Percentiles rank a stretch among this genome's conserved stretches.
phyloP scores from a whole-genome alignment of 2,888 invertebrate genomes.

The Andrena bicolor region DNA sequence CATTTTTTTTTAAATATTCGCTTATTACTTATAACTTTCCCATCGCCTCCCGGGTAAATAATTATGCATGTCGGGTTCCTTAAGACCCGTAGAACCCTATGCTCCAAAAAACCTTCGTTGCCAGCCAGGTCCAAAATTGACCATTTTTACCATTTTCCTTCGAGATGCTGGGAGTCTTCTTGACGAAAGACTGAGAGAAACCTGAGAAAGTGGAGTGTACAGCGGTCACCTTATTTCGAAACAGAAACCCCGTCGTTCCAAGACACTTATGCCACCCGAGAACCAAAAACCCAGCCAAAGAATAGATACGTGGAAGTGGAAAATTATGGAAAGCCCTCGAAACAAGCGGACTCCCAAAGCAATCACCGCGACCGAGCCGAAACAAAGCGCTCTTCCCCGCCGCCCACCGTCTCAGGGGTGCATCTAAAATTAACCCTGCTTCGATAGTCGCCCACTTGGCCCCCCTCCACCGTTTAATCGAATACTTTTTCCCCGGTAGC shows the following conservation, averaged over 20 bases:
- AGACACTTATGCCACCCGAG: neutral
- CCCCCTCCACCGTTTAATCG: neutral
- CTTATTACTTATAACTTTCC: too few species aligned
- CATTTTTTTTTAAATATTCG: too few species aligned
- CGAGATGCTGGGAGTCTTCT: too few species aligned
- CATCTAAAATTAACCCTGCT: constrained; percentile 12
- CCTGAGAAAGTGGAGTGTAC: neutral
- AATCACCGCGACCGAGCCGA: neutral
- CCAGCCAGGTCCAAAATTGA: too few species aligned
- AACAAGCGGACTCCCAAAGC: neutral
- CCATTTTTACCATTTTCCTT: too few species aligned
- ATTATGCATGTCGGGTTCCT: too few species aligned
- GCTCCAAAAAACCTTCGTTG: too few species aligned
- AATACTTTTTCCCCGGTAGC: neutral
- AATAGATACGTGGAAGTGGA: neutral
- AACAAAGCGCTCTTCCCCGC: neutral
- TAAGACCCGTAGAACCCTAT: too few species aligned
- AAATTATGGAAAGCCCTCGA: neutral
- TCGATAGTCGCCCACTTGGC: neutral
- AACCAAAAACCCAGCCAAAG: neutral
- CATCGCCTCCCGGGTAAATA: too few species aligned
- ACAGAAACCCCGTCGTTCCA: neutral
- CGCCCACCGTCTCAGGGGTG: neutral
- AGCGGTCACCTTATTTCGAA: neutral
- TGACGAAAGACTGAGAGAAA: too few species aligned